phyloP scores from a whole-genome alignment of 2,888 invertebrate species.

The Ormyrus thymus region DNA sequence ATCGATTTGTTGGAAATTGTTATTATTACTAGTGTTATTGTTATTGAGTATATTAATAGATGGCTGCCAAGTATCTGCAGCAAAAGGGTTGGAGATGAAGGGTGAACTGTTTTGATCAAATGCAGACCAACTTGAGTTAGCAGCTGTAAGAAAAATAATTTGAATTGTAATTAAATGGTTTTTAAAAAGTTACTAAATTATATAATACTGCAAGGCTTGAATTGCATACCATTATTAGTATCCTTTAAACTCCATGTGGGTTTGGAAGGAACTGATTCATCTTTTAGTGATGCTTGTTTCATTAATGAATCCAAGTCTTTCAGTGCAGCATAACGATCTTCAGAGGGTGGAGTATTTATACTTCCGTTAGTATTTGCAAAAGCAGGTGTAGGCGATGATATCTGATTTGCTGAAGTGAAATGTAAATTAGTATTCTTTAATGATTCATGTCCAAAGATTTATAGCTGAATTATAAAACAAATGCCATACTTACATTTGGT shows the following conservation, averaged over 20 bases:
- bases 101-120: conserved; percentile 66
- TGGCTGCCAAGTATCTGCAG: conserved; percentile 69
- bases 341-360: conserved; percentile 74
- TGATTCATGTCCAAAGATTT: neutral
- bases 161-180: conserved; percentile 12
- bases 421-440: neutral
- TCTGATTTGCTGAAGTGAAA: conserved; percentile 25
- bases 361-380: conserved; percentile 65
- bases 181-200: neutral
- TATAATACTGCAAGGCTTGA: neutral
- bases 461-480: conserved; percentile 18
- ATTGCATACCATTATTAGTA: conserved; percentile 60
- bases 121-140: conserved; percentile 66
- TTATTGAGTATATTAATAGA: conserved; percentile 69
- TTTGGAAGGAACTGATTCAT: conserved; percentile 64
- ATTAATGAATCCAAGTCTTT: conserved; percentile 90
- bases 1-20: conserved; percentile 69
- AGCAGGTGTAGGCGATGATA: conserved; percentile 43
- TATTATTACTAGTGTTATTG: conserved; percentile 65
- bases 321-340: conserved; percentile 96
- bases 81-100: conserved; percentile 72
- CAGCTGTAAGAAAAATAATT: conserved; percentile 56
- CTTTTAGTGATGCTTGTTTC: conserved; percentile 74
- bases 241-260: conserved; percentile 67
- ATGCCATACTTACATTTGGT: conserved; percentile 54